phyloP scores from a whole-genome alignment of 2,797 vertebrate genomes.

The Streptopelia turtur region DNA sequence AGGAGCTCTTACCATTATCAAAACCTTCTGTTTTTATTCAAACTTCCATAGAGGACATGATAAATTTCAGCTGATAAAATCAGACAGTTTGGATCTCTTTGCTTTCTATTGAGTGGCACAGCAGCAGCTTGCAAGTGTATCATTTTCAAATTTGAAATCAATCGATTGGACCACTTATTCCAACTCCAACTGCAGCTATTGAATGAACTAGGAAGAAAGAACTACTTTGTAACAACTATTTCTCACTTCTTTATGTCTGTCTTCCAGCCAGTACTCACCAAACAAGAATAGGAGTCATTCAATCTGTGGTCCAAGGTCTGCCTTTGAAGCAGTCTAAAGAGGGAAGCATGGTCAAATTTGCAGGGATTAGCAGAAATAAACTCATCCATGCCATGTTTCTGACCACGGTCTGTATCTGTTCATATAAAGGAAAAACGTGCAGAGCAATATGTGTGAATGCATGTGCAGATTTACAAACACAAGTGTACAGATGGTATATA shows the following conservation, averaged over 20 bases:
- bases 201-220: conserved; percentile 77
- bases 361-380: conserved; percentile 91
- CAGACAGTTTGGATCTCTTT: conserved; percentile 65
- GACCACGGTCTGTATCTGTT: conserved; percentile 88
- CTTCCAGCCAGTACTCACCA: conserved; percentile 84
- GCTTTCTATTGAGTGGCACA: conserved; percentile 79
- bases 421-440: conserved; percentile 3
- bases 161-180: conserved; percentile 88
- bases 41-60: conserved; percentile 35
- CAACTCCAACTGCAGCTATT: conserved; percentile 73
- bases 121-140: conserved; percentile 83
- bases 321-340: conserved; percentile 91
- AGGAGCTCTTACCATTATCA: conserved; percentile 37
- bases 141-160: conserved; percentile 90
- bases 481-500: rapidly evolving
- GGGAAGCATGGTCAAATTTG: conserved; percentile 88
- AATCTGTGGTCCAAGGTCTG: conserved; percentile 93
- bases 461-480: not conserved
- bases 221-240: conserved; percentile 75
- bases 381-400: conserved; percentile 94
- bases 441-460: not conserved
- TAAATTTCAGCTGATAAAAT: conserved; percentile 49
- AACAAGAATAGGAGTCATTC: conserved; percentile 98
- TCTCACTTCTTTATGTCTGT: conserved; percentile 71
- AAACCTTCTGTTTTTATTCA: conserved; percentile 66